A percentile compares a stretch with the other conserved stretches of the same genome.
These are phyloP conservation scores for Eciton burchellii DNA, from an alignment of 1,140 invertebrate genomes.

Conservation along the genomic window DNA sequence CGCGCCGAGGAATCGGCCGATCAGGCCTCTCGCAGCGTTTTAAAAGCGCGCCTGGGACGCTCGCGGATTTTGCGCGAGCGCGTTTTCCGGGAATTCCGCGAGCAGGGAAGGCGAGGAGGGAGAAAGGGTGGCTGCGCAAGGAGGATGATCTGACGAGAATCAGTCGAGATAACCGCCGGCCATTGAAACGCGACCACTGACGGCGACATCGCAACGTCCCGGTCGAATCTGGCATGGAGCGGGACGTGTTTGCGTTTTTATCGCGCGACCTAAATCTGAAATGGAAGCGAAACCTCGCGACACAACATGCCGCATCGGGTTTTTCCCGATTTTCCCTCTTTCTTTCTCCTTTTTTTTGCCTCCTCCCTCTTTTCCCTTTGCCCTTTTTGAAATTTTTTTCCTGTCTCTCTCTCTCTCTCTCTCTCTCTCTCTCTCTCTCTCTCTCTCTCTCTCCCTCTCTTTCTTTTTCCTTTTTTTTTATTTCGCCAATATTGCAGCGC, in stretches of 20 bases:
- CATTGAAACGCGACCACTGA: constrained; percentile 49
- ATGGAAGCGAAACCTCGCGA: constrained; percentile 51
- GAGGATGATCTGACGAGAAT: constrained; percentile 32
- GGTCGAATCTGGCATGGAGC: constrained; percentile 19
- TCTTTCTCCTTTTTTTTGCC: background rate
- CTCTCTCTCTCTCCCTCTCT: background rate
- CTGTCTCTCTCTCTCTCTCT: background rate
- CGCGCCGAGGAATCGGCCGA: constrained; percentile 53
- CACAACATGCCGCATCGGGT: too few species aligned
- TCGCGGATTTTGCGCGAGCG: constrained; percentile 57
- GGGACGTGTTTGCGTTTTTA: constrained; percentile 49
- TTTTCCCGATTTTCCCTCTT: background rate
- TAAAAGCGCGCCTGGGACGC: too few species aligned
- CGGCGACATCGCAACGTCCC: too few species aligned
- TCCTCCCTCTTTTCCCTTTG: background rate
- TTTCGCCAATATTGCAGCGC: constrained; percentile 20
- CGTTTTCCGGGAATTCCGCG: constrained; percentile 1
- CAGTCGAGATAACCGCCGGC: constrained; percentile 62
- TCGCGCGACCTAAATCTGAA: constrained; percentile 71
- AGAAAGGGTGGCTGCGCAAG: too few species aligned
- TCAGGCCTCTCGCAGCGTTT: too few species aligned
- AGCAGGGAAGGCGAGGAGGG: too few species aligned
- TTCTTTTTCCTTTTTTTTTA: constrained; percentile 5
- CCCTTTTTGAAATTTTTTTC: too few species aligned
- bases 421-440: background rate